These are phyloP conservation scores for Graphium colonna DNA, from an alignment of 2,888 invertebrate genomes.

Conservation along the genomic window DNA sequence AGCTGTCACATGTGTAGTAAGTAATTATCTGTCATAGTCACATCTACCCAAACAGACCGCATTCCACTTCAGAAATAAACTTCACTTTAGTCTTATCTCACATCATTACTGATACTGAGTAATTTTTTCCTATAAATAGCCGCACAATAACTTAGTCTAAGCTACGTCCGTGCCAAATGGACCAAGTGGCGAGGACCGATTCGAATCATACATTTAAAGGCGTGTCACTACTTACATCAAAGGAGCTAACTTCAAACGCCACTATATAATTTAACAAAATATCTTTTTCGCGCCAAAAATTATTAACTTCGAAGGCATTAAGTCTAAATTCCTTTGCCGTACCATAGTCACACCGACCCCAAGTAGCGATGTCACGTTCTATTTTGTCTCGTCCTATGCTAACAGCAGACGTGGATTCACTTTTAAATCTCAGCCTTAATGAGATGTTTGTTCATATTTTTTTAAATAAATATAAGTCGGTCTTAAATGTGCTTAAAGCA, in stretches of 20 bases:
- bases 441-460: conserved; percentile 22
- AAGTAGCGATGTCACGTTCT: conserved; percentile 30
- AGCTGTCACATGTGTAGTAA: too few relatives aligned
- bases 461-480: conserved; percentile 13
- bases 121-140: conserved; percentile 62
- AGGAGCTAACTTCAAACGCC: conserved; percentile 64
- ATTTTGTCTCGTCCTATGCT: conserved; percentile 53
- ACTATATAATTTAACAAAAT: conserved; percentile 47
- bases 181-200: conserved; percentile 53
- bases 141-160: conserved; percentile 43
- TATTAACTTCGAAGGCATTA: conserved; percentile 33
- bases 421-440: conserved; percentile 26
- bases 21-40: too few relatives aligned
- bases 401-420: conserved; percentile 55
- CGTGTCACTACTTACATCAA: conserved; percentile 73
- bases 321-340: conserved; percentile 33
- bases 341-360: conserved; percentile 23
- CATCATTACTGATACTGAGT: conserved; percentile 50
- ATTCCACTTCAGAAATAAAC: conserved; percentile 20
- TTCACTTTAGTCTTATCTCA: conserved; percentile 33
- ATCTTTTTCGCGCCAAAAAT: conserved; percentile 37
- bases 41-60: neutral
- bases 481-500: neutral
- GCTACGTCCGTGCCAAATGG: conserved; percentile 45
- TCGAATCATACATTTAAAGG: conserved; percentile 69